phyloP scores from a whole-genome alignment of 1,140 invertebrate species.

The Homalodisca vitripennis region DNA sequence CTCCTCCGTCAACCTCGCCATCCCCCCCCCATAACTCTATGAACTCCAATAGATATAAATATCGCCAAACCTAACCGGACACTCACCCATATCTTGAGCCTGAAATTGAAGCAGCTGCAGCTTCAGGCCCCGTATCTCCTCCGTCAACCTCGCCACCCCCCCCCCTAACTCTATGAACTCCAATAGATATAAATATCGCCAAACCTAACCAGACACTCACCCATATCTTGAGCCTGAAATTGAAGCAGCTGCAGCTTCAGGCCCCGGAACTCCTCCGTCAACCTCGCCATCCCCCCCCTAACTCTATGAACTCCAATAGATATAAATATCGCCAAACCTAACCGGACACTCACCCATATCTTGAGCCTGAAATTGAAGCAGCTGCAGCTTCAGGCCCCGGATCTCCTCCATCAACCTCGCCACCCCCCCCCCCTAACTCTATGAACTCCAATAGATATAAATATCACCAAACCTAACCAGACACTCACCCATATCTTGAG shows the following conservation, averaged over 20 bases:
- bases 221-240: constrained; percentile 39
- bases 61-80: too few relatives aligned
- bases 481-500: constrained; percentile 16
- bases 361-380: constrained; percentile 50
- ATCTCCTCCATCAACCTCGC: constrained; percentile 60
- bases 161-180: too few relatives aligned
- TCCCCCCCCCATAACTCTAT: too few relatives aligned
- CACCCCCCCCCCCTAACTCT: constrained; percentile 43
- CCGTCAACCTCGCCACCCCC: constrained; percentile 34
- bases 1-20: constrained; percentile 59
- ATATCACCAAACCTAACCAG: too few relatives aligned
- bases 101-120: constrained; percentile 56
- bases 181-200: too few relatives aligned
- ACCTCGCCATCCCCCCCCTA: background rate
- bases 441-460: too few relatives aligned
- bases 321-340: too few relatives aligned
- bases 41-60: too few relatives aligned
- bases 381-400: constrained; percentile 56
- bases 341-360: constrained; percentile 19
- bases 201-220: too few relatives aligned
- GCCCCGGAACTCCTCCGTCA: constrained; percentile 51
- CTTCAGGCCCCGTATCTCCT: constrained; percentile 58
- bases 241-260: constrained; percentile 60
- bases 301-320: too few relatives aligned
- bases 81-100: constrained; percentile 19